A percentile compares a stretch with the other conserved stretches of the same genome.
These are phyloP conservation scores for Halesus radiatus DNA, from an alignment of 1,140 invertebrate species.

Conservation along the genomic window DNA sequence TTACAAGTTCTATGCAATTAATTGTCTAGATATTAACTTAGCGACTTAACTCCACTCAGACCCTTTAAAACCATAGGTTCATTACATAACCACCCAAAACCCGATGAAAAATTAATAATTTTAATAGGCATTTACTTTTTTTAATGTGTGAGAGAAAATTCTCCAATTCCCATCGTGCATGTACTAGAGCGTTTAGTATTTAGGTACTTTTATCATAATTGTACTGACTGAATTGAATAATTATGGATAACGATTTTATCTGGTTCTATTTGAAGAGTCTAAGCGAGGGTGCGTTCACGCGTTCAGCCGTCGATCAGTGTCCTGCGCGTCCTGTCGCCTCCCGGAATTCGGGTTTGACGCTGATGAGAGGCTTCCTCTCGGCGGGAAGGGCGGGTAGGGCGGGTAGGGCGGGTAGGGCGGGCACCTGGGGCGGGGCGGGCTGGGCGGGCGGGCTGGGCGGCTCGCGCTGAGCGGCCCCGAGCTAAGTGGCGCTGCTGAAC, in stretches of 20 bases:
- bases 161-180: no score
- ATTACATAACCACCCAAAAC: no score
- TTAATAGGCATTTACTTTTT: no score
- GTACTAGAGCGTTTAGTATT: no score
- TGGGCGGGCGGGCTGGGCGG: conserved; percentile 37
- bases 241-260: no score
- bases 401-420: conserved; percentile 46
- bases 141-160: no score
- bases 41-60: not conserved
- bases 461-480: conserved; percentile 59
- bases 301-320: not conserved
- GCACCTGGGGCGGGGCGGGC: conserved; percentile 57
- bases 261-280: no score
- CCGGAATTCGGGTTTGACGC: conserved; percentile 70
- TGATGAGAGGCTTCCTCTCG: conserved; percentile 68
- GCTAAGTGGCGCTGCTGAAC: conserved; percentile 88
- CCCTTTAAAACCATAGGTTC: not conserved
- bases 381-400: conserved; percentile 52
- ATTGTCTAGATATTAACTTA: conserved; percentile 39
- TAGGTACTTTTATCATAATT: no score
- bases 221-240: no score
- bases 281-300: no score
- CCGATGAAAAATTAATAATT: no score
- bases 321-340: conserved; percentile 61
- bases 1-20: conserved; percentile 52